Percentiles rank a stretch among this genome's conserved stretches.
Evolutionary conservation across 1,140 invertebrate species (phyloP).

Genomic region (Brachionus plicatilis): DNA sequence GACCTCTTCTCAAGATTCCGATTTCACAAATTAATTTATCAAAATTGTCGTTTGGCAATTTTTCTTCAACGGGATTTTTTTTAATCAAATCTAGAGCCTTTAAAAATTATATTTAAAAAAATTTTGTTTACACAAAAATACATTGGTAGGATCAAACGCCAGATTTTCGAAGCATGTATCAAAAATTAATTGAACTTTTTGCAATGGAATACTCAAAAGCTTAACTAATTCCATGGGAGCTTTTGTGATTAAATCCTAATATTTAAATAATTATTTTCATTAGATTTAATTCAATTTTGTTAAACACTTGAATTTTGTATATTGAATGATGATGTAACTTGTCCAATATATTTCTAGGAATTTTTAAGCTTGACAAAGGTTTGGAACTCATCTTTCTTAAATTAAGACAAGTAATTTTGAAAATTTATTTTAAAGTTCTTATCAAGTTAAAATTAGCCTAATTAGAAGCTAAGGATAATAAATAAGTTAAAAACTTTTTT

Average conservation of each 20-base stretch:
- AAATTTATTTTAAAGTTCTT: not conserved
- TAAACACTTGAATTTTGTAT: not conserved
- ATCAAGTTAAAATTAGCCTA: not conserved
- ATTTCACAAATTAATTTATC: not conserved
- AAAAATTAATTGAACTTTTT: not conserved
- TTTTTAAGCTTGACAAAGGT: not conserved
- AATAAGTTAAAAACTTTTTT: not conserved
- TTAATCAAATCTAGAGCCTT: not conserved
- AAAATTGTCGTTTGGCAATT: not conserved
- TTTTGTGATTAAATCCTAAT: not conserved
- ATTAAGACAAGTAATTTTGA: not conserved
- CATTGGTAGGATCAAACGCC: not conserved
- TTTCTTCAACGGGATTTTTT: not conserved
- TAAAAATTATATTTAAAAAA: not conserved
- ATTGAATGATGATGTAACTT: constrained; percentile 12
- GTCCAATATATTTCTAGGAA: not conserved
- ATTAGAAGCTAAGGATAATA: not conserved
- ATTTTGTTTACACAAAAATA: not conserved
- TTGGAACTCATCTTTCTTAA: not conserved
- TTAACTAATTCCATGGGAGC: constrained; percentile 14
- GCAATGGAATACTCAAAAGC: not conserved
- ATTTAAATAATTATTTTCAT: not conserved
- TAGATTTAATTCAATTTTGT: not conserved
- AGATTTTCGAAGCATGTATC: not conserved
- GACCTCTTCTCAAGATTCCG: not conserved